Evolutionary conservation across 2,797 vertebrate genomes (phyloP).

Genomic region (Mormyrops attenuatus): DNA sequence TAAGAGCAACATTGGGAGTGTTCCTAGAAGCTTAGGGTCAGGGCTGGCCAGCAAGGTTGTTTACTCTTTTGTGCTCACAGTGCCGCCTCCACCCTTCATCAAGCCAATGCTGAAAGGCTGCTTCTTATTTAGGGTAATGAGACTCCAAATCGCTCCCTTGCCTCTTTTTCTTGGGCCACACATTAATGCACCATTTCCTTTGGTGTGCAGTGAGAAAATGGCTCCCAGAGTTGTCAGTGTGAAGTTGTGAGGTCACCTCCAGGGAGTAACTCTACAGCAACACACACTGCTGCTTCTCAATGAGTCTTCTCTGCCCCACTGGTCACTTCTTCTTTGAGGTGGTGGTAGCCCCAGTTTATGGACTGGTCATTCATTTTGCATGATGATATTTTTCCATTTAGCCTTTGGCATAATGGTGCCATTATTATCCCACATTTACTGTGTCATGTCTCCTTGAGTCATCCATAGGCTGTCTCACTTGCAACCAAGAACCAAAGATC

Average conservation of each 20-base stretch:
- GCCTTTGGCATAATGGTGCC: not conserved
- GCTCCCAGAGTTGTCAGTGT: constrained; percentile 45
- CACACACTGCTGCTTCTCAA: not conserved
- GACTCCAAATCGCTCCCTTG: constrained; percentile 37
- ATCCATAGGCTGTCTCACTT: not conserved
- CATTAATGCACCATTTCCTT: constrained; percentile 49
- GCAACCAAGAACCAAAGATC: not conserved
- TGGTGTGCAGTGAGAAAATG: constrained; percentile 51
- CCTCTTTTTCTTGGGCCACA: constrained; percentile 20
- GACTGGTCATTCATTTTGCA: not conserved
- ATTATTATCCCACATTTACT: not conserved
- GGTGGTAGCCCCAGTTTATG: not conserved
- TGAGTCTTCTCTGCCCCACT: not conserved
- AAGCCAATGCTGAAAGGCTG: constrained; percentile 52
- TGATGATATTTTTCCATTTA: not conserved
- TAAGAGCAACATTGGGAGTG: not conserved
- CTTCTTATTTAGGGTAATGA: constrained; percentile 55
- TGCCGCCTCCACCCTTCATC: constrained; percentile 7
- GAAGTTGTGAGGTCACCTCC: not conserved
- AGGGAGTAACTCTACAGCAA: constrained; percentile 15
- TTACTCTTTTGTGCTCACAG: not conserved
- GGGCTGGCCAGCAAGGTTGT: not conserved
- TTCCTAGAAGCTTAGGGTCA: not conserved
- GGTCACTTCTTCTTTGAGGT: not conserved
- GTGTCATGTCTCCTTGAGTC: not conserved